A percentile compares a stretch with the other conserved stretches of the same genome.
These are phyloP conservation scores for Ptychochromis oligacanthus DNA, from an alignment of 2,113 vertebrate species.

Conservation along the genomic window DNA sequence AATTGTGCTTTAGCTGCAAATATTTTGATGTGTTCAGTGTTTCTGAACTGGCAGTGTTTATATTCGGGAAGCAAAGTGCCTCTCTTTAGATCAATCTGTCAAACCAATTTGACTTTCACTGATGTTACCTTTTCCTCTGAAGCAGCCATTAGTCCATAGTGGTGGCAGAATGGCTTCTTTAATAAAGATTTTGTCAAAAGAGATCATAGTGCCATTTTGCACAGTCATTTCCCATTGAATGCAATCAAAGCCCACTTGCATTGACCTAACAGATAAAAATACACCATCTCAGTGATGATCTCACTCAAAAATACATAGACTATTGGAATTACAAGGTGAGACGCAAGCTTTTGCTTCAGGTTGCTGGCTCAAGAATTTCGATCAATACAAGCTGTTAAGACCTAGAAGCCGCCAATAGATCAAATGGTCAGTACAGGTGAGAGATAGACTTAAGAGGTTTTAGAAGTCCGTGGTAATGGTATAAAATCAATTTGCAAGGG, in stretches of 20 bases:
- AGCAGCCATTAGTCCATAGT: conserved; percentile 20
- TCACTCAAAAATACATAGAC: conserved; percentile 54
- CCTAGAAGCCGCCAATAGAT: conserved; percentile 66
- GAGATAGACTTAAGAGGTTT: conserved; percentile 73
- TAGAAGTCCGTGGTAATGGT: conserved; percentile 64
- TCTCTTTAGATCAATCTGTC: conserved; percentile 19
- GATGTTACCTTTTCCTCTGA: conserved; percentile 13
- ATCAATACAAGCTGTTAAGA: conserved; percentile 76
- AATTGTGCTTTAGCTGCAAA: background rate
- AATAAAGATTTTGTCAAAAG: conserved; percentile 38
- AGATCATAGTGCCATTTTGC: conserved; percentile 55
- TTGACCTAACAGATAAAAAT: conserved; percentile 50
- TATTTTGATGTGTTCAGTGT: background rate
- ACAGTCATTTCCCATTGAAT: conserved; percentile 44
- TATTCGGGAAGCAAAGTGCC: conserved; percentile 12
- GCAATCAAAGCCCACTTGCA: conserved; percentile 58
- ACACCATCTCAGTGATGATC: conserved; percentile 48
- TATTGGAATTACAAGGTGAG: conserved; percentile 70
- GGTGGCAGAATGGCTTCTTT: conserved; percentile 26
- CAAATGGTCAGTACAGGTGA: conserved; percentile 67
- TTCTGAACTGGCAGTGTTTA: conserved; percentile 5
- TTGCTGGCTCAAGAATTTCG: conserved; percentile 48
- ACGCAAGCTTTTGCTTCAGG: conserved; percentile 25
- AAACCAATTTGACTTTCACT: conserved; percentile 28
- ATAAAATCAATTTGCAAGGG: conserved; percentile 74